These are phyloP conservation scores for Sesia bembeciformis DNA, from an alignment of 2,888 invertebrate species.

Conservation along the genomic window DNA sequence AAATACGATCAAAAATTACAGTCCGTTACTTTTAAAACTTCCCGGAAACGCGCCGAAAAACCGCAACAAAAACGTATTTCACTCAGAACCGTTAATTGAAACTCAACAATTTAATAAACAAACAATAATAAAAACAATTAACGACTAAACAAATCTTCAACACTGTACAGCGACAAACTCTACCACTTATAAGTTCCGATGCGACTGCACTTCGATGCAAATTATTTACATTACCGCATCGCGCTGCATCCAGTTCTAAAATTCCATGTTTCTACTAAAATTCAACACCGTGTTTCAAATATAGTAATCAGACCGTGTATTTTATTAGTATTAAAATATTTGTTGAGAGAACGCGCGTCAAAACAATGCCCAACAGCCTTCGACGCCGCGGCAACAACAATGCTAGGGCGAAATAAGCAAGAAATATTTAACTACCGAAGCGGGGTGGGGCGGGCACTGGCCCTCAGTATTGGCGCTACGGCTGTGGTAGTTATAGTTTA, in stretches of 20 bases:
- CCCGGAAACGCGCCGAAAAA: conserved; percentile 11
- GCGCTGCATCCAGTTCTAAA: conserved; percentile 39
- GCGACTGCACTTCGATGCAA: conserved; percentile 61
- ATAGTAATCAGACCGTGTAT: neutral
- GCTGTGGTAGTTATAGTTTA: conserved; percentile 76
- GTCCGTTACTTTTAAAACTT: neutral
- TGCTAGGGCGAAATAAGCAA: conserved; percentile 75
- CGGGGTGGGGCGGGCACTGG: conserved; percentile 65
- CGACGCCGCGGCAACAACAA: conserved; percentile 71
- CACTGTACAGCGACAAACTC: conserved; percentile 59
- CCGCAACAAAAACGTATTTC: conserved; percentile 25
- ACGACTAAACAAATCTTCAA: conserved; percentile 24
- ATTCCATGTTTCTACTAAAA: neutral
- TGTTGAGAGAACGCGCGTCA: conserved; percentile 48
- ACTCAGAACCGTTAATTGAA: conserved; percentile 29
- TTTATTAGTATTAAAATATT: conserved; percentile 40
- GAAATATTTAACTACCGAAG: conserved; percentile 74
- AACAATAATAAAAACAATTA: conserved; percentile 27
- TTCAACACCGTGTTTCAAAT: neutral
- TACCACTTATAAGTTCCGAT: conserved; percentile 64
- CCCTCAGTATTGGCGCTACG: conserved; percentile 73
- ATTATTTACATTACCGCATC: conserved; percentile 62
- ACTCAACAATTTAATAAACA: conserved; percentile 27
- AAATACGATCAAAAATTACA: too few relatives aligned
- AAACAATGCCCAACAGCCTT: conserved; percentile 72